Evolutionary conservation across 2,113 vertebrate genomes (phyloP).

Genomic region (Myotis yumanensis): DNA sequence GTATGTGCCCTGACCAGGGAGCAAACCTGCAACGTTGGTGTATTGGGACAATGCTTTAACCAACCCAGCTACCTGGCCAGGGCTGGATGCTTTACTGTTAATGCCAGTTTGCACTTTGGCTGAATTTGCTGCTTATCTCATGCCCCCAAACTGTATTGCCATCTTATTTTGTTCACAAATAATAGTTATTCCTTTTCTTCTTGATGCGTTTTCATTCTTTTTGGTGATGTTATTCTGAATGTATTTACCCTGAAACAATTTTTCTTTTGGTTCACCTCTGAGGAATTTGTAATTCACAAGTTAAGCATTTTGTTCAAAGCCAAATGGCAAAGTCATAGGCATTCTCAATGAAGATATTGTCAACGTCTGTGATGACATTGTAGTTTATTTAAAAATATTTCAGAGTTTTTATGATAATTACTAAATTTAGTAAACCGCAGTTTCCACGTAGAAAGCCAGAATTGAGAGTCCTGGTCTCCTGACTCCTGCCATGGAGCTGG

Average conservation of each 20-base stretch:
- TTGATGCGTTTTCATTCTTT: not conserved
- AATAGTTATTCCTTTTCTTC: not conserved
- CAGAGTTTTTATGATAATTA: not conserved
- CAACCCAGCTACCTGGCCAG: too few species aligned
- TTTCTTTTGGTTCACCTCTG: not conserved
- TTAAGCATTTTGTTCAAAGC: conserved; percentile 35
- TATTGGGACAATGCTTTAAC: too few species aligned
- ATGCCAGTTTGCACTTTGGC: not conserved
- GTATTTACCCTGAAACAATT: not conserved
- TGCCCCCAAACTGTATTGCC: not conserved
- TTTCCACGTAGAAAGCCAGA: not conserved
- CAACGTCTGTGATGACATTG: not conserved
- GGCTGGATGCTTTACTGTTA: not conserved
- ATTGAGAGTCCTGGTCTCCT: not conserved
- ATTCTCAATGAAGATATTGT: too few species aligned
- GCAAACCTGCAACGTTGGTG: too few species aligned
- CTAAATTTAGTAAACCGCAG: not conserved
- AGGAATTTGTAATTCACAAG: not conserved
- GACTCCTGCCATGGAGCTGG: not conserved
- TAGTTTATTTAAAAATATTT: conserved; percentile 10
- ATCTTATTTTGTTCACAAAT: not conserved
- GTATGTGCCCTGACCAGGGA: too few species aligned
- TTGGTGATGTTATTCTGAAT: not conserved
- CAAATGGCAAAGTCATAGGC: not conserved
- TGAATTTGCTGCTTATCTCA: not conserved